These are phyloP conservation scores for Macrobrachium nipponense DNA, from an alignment of 1,140 invertebrate species.

Conservation along the genomic window DNA sequence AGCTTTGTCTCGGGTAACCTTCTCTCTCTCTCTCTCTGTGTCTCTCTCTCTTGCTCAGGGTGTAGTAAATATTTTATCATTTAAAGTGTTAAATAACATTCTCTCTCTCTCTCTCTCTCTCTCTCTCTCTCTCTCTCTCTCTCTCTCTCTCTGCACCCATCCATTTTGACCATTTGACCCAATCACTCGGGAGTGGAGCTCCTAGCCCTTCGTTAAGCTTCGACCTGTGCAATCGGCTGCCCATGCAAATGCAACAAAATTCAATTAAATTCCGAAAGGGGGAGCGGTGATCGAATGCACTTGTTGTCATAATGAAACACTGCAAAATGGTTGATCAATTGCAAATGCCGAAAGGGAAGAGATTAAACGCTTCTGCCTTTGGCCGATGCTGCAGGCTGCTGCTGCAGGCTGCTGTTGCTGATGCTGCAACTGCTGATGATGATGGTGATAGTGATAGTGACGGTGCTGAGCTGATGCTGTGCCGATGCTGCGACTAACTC, in stretches of 20 bases:
- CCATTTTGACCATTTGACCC: slow-evolving; percentile 5
- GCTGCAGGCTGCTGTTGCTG: too few species aligned
- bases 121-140: not conserved
- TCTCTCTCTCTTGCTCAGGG: too few species aligned
- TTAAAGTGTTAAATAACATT: too few species aligned
- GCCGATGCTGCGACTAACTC: too few species aligned
- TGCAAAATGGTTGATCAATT: slow-evolving; percentile 22
- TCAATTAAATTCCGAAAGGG: slow-evolving; percentile 40
- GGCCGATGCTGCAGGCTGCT: too few species aligned
- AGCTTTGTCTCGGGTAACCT: too few species aligned
- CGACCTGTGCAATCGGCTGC: slow-evolving; percentile 33
- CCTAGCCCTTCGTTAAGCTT: not conserved
- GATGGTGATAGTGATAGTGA: too few species aligned
- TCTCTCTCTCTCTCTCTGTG: too few species aligned
- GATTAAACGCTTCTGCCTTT: slow-evolving; percentile 3
- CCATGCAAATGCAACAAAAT: slow-evolving; percentile 44
- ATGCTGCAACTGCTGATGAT: too few species aligned
- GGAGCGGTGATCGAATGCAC: not conserved
- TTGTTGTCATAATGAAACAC: slow-evolving; percentile 3
- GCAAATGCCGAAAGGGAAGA: slow-evolving; percentile 15
- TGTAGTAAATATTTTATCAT: too few species aligned
- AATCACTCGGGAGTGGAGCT: slow-evolving; percentile 14
- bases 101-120: not conserved
- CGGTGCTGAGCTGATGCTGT: too few species aligned
- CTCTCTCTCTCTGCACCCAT: not conserved